These are phyloP conservation scores for Paraescarpia echinospica DNA, from an alignment of 1,140 invertebrate species.

Conservation along the genomic window DNA sequence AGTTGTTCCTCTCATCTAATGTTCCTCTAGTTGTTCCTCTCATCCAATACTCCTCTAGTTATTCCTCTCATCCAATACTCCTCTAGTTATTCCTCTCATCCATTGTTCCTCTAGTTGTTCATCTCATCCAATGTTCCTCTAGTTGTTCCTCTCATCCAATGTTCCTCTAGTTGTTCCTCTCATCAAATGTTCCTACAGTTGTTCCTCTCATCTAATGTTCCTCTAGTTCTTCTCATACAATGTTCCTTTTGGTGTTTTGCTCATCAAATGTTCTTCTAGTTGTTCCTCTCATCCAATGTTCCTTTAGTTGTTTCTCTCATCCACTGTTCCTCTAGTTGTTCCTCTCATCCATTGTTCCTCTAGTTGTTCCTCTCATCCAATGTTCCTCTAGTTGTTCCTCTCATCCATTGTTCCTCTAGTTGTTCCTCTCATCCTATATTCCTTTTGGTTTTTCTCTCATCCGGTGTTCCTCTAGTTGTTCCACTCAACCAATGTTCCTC, in stretches of 20 bases:
- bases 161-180: not conserved
- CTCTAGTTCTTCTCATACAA: not conserved
- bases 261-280: not conserved
- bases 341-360: not conserved
- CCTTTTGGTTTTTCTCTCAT: not conserved
- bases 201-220: not conserved
- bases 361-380: not conserved
- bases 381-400: not conserved
- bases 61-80: not conserved
- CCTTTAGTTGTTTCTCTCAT: not conserved
- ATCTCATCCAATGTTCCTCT: not conserved
- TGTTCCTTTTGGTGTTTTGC: not conserved
- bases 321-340: not conserved
- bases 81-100: not conserved
- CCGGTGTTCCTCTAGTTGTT: not conserved
- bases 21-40: not conserved
- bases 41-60: not conserved
- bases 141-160: not conserved
- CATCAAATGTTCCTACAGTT: not conserved
- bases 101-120: not conserved
- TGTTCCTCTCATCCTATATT: not conserved
- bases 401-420: not conserved
- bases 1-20: not conserved
- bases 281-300: not conserved
- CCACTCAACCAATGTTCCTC: not conserved